Conservation (phyloP, 2,888 invertebrate genomes). For the Troglohyphantes excavatus region DNA sequence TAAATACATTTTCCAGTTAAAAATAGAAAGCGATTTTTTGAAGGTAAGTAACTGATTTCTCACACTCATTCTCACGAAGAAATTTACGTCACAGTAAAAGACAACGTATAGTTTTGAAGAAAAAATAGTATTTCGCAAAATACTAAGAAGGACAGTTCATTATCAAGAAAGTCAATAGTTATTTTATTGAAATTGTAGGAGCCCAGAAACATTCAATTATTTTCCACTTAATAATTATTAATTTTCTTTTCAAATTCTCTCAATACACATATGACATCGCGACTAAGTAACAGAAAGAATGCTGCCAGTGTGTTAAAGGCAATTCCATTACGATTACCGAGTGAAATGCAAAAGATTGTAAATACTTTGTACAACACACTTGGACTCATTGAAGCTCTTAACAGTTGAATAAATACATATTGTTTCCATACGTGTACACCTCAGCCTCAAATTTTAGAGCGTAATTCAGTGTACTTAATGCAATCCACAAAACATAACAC, state of each 20-base stretch:
- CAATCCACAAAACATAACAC: too few relatives aligned
- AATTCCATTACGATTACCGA: background rate
- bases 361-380: background rate
- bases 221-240: background rate
- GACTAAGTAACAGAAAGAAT: background rate
- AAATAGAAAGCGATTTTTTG: too few relatives aligned
- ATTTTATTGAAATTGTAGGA: background rate
- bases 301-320: background rate
- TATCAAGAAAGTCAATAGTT: background rate
- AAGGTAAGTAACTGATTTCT: too few relatives aligned
- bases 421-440: background rate
- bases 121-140: background rate
- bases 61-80: background rate
- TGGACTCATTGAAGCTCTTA: background rate
- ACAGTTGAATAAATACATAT: background rate
- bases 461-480: background rate
- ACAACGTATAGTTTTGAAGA: background rate
- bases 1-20: background rate
- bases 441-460: background rate
- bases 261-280: background rate
- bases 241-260: background rate
- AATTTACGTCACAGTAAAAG: background rate
- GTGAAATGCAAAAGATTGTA: background rate
- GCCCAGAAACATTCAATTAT: background rate
- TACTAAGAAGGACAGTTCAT: background rate